Evolutionary conservation across 1,140 invertebrate genomes (phyloP), one percentile per base, ranked within the genome.

Genomic region (Branchinecta lynchi): DNA sequence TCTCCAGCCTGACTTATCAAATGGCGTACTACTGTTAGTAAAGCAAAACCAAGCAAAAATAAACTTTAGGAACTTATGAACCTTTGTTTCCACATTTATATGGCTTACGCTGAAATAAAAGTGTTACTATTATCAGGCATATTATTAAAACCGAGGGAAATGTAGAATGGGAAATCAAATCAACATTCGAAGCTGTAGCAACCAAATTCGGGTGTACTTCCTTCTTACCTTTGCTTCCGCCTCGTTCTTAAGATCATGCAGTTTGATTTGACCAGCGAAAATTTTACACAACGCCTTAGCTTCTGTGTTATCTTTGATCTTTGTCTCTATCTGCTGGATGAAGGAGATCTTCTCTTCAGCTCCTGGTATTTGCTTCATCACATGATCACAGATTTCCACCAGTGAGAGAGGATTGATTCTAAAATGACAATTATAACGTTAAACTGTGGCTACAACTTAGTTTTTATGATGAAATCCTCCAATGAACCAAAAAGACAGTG

Each of bases 391-490:
- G 70, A 97, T 93, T 82, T 97, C 92, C 44, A 95, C 88, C 67
- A 97, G 78, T 0, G 92, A 90, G 67, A 97, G 80, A 3, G 90
- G 91, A 80, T 96, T 97, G 69, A 98, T 95, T 79, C 93, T 95
- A 85, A 84, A 75, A 72, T 6, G 17, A 60, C 32, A 32, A 5
- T 32, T 5, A 32, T 32, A 32, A 32, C 5, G 32, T 32, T 32
- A 32, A 32, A 32, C 32, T 32, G 1, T 32, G 32, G 32, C 32
- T 32, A 32, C 32, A 32, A 32, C 32, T 32, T 5, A 32, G 32
- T 3, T 32, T n/a, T 32, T 32, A 32, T 32, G 32, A 32, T 32
- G 32, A 32, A 32, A 32, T 32, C 32, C 32, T 32, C 32, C 32
- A 32, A 32, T 5, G 32, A 32, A 32, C 32, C 32, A 32, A 32